Percentiles rank a stretch among this genome's conserved stretches.
Conservation (phyloP, 2,888 invertebrate species). For the Cephus runcator region DNA sequence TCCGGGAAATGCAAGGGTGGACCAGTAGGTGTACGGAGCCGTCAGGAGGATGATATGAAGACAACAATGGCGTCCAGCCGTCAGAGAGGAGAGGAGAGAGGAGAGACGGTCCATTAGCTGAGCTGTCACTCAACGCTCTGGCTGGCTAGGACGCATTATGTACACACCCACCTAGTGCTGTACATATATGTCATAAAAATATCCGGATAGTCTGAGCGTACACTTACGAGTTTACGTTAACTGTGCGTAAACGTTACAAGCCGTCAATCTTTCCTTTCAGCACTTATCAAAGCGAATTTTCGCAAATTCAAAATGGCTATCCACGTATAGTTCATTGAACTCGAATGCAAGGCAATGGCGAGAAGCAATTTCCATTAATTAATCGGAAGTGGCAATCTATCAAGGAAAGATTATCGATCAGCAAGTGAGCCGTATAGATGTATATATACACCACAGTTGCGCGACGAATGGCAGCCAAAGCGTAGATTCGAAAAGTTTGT, state of each 20-base stretch:
- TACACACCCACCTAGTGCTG: constrained; percentile 29
- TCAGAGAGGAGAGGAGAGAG: constrained; percentile 26
- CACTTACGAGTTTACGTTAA: too few relatives aligned
- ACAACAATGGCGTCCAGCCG: constrained; percentile 43
- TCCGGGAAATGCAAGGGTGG: constrained; percentile 8
- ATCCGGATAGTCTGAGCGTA: too few relatives aligned
- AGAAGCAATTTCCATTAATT: too few relatives aligned
- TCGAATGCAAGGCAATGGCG: too few relatives aligned
- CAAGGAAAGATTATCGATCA: constrained; percentile 30
- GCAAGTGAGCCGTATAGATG: neutral
- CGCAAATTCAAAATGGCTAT: constrained; percentile 25
- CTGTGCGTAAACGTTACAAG: too few relatives aligned
- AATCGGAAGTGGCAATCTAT: constrained; percentile 31
- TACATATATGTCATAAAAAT: too few relatives aligned
- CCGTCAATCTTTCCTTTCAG: too few relatives aligned
- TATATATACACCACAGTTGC: neutral
- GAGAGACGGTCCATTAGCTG: constrained; percentile 47
- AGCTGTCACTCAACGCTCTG: constrained; percentile 44
- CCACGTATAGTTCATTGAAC: neutral
- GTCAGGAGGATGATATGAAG: constrained; percentile 35
- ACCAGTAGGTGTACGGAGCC: constrained; percentile 15
- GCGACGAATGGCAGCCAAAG: neutral
- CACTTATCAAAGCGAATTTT: too few relatives aligned
- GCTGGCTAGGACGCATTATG: constrained; percentile 38
- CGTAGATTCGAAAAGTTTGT: neutral